A percentile compares a stretch with the other conserved stretches of the same genome.
Conservation (phyloP, 2,113 vertebrate genomes). For the Eptesicus fuscus region DNA sequence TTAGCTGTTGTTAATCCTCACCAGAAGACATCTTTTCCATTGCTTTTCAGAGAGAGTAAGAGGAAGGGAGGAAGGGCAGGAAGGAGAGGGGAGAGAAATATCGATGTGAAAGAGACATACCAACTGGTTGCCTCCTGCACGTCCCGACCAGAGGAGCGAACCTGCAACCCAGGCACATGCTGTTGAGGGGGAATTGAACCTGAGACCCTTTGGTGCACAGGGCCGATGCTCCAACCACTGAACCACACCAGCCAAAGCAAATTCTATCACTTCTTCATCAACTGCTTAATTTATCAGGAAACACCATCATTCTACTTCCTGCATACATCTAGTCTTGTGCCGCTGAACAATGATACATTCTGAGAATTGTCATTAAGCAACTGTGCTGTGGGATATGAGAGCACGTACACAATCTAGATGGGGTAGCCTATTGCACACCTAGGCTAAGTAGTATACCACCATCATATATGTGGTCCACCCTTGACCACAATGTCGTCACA, state of each 20-base stretch:
- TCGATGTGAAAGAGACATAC: too few relatives aligned
- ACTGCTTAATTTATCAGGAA: neutral
- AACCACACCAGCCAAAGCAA: neutral
- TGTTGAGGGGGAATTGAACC: too few relatives aligned
- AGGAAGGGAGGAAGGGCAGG: too few relatives aligned
- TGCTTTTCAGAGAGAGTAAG: too few relatives aligned
- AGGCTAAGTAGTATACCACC: neutral
- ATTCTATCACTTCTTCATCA: neutral
- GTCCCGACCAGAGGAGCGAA: too few relatives aligned
- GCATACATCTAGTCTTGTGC: neutral
- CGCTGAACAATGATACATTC: neutral
- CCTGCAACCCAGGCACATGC: too few relatives aligned
- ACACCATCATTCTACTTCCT: neutral
- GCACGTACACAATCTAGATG: neutral
- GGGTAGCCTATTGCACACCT: neutral
- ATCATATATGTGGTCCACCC: neutral
- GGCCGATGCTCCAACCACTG: too few relatives aligned
- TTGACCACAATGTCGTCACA: neutral
- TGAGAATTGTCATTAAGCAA: neutral
- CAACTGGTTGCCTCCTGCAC: too few relatives aligned
- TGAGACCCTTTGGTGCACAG: too few relatives aligned
- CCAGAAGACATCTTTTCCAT: too few relatives aligned
- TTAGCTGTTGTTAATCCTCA: neutral
- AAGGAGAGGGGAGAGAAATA: too few relatives aligned
- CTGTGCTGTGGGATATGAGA: neutral